Base-by-base conservation (phyloP, 2,113 vertebrate species). In the Chionis minor region DNA sequence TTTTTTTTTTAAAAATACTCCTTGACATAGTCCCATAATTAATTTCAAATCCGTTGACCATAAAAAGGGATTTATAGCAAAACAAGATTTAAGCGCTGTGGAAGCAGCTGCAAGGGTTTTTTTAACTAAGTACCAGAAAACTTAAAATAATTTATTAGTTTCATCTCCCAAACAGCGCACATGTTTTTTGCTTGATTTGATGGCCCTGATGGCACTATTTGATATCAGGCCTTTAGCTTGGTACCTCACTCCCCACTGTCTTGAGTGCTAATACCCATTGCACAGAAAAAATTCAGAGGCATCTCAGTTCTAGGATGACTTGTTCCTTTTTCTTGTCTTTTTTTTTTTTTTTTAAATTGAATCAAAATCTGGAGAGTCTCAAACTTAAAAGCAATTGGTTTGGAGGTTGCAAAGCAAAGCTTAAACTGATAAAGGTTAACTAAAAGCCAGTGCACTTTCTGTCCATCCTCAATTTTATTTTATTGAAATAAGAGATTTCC, bases 211-310 rank as follows among this genome's bases (percentile, higher is more conserved):
- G 10, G 26, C 35, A 33, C 5, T 40, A 67, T 35, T 20, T 40
- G 74, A 66, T 40, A 30, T 42, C 73, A 81, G 24, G 3, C 65
- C 59, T 70, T 81, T n/a, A 14, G 47, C 21, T 19, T 51, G 8
- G 38, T 22, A 40, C 21, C 26, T 67, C 67, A 21, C 18, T 44
- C 30, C 33, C 5, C 30, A 51, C 20, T 7, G 4, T 45, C 42
- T 44, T 15, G 56, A 54, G 22, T 5, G 3, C 32, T 84, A 77
- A 54, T 9, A 73, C 8, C 20, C 18, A 3, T 27, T 78, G 30
- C 14, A 8, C 16, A 3, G 20, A 59, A 45, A 56, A 49, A 55
- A 35, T 0, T 5, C n/a, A 23, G 15, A 35, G 3, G 14, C 8
- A 15, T 9, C 14, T n/a, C 20, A 14, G 5, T 9, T 58, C 27